Percentiles rank a stretch among this genome's conserved stretches.
Conservation (phyloP, 2,797 vertebrate species). For the Sebastes itinus region DNA sequence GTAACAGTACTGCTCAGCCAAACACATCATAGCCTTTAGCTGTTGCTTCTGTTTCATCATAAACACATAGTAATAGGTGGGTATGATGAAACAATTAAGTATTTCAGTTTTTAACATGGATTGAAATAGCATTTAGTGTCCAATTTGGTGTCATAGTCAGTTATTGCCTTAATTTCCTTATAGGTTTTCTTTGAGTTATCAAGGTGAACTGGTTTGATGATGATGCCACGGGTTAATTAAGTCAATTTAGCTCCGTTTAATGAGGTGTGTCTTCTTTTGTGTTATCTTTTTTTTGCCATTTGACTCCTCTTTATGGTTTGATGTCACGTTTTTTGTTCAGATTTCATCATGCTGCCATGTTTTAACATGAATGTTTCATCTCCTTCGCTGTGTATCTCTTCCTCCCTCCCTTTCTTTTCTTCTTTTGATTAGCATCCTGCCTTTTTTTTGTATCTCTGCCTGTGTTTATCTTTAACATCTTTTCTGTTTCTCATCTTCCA, state of each 20-base stretch:
- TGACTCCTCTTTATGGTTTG: constrained; percentile 44
- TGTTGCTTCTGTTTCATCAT: constrained; percentile 2
- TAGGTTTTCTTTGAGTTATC: not conserved
- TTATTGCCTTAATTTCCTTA: not conserved
- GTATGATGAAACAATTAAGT: not conserved
- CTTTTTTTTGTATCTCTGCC: constrained; percentile 44
- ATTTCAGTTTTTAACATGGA: not conserved
- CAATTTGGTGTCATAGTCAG: not conserved
- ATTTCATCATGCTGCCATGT: constrained; percentile 69
- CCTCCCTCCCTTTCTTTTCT: not conserved
- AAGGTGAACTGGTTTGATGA: constrained; percentile 38
- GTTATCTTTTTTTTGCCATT: constrained; percentile 35
- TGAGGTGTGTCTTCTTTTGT: constrained; percentile 38
- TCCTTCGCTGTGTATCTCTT: constrained; percentile 27
- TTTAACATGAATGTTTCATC: constrained; percentile 63
- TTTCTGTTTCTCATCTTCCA: constrained; percentile 58
- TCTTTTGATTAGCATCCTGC: constrained; percentile 54
- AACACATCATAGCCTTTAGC: not conserved
- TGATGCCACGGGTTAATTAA: constrained; percentile 41
- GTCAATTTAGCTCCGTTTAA: constrained; percentile 41
- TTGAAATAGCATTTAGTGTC: not conserved
- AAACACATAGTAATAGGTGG: not conserved
- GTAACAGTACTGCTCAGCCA: not conserved
- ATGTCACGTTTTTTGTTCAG: constrained; percentile 65
- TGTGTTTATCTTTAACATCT: constrained; percentile 66